phyloP scores from a whole-genome alignment of 2,797 vertebrate species.

The Lacerta viridis region DNA sequence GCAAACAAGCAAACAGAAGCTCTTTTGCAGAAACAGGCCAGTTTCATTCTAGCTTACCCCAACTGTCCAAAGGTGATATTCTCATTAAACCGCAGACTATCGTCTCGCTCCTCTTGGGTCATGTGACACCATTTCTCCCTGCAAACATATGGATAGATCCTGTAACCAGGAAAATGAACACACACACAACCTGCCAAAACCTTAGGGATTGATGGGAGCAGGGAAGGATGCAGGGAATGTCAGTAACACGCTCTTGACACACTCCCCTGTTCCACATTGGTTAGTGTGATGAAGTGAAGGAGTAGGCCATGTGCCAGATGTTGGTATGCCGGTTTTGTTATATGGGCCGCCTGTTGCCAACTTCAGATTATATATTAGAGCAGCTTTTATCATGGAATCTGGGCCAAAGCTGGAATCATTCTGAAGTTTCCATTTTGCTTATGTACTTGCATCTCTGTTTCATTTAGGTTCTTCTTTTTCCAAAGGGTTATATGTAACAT shows the following conservation, averaged over 20 bases:
- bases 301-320: too few relatives aligned
- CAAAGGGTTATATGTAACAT: not conserved
- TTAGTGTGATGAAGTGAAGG: not conserved
- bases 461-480: not conserved
- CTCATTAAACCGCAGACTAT: constrained; percentile 94
- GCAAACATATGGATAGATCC: constrained; percentile 60
- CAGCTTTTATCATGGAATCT: not conserved
- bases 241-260: not conserved
- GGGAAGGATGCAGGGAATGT: not conserved
- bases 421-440: not conserved
- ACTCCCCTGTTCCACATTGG: too few relatives aligned
- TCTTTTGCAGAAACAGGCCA: not conserved
- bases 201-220: too few relatives aligned
- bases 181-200: not conserved
- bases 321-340: too few relatives aligned
- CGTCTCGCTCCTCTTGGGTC: constrained; percentile 94
- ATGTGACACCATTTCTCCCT: constrained; percentile 99
- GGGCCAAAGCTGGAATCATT: not conserved
- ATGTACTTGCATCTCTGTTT: too few relatives aligned
- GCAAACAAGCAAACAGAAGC: too few relatives aligned
- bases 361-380: not conserved
- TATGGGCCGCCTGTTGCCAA: not conserved
- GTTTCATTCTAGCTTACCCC: constrained; percentile 85
- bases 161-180: not conserved
- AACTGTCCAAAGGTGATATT: constrained; percentile 98